phyloP scores from a whole-genome alignment of 35 echinoderm and acorn worm genomes.

The Ophioderma brevispina region DNA sequence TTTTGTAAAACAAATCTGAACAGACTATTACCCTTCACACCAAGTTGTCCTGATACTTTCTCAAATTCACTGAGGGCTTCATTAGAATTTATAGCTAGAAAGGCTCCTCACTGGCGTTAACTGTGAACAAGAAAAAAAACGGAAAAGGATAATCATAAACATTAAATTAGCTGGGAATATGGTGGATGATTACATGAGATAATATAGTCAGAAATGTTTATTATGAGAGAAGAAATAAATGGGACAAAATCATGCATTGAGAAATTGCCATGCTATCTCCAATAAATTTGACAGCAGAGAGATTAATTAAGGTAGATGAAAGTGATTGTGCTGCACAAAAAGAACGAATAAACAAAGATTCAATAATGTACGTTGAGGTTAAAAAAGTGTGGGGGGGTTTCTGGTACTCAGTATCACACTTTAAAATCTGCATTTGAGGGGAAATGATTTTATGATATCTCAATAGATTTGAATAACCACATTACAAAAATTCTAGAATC shows the following conservation, averaged over 20 bases:
- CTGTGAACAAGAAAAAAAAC: constrained; percentile 43
- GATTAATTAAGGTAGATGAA: no score
- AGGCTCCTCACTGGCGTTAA: constrained; percentile 59
- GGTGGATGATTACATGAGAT: background rate
- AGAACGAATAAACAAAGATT: no score
- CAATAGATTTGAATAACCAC: no score
- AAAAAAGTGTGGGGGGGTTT: background rate
- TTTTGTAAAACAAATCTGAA: no score
- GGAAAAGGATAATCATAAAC: background rate
- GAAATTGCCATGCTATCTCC: no score
- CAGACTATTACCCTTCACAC: no score
- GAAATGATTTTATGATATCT: no score
- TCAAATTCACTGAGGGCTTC: constrained; percentile 96
- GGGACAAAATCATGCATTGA: no score
- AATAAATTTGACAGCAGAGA: no score
- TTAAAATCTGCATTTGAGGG: background rate
- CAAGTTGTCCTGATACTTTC: constrained; percentile 88
- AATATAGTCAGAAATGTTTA: background rate
- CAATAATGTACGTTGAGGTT: no score
- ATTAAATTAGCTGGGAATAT: background rate
- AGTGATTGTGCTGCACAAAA: no score
- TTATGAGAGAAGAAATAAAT: background rate
- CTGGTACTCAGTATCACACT: background rate
- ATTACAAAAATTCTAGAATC: no score
- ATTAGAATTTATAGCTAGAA: constrained; percentile 78